These are phyloP conservation scores for Rallus limicola DNA, from an alignment of 2,113 vertebrate species.

Conservation along the genomic window DNA sequence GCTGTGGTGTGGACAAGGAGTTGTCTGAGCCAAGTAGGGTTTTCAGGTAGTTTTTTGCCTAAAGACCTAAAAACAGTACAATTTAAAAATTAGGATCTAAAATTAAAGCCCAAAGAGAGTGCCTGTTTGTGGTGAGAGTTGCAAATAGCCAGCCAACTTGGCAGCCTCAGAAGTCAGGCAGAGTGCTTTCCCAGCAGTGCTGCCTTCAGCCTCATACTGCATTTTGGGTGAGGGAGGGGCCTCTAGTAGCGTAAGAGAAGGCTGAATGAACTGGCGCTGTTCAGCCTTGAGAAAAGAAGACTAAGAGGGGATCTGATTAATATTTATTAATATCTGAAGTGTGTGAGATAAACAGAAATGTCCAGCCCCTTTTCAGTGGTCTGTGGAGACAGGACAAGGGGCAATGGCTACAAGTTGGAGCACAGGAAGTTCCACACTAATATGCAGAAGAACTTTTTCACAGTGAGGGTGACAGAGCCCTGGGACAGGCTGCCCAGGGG, in stretches of 20 bases:
- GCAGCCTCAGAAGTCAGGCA: background rate
- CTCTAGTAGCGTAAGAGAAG: background rate
- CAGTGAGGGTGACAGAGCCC: too few relatives aligned
- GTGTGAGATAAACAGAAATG: too few relatives aligned
- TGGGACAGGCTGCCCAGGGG: too few relatives aligned
- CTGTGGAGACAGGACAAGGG: too few relatives aligned
- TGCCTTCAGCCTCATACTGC: background rate
- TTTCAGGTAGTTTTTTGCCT: background rate
- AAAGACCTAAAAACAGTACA: background rate
- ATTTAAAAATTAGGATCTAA: background rate
- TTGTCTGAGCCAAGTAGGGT: background rate
- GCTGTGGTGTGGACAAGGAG: background rate
- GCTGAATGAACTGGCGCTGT: too few relatives aligned
- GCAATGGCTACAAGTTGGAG: too few relatives aligned
- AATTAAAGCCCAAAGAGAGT: background rate
- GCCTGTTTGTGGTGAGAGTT: background rate
- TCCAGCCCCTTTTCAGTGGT: too few relatives aligned
- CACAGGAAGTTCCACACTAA: too few relatives aligned
- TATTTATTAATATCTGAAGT: too few relatives aligned
- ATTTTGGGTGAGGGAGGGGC: background rate
- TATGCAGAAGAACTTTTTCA: too few relatives aligned
- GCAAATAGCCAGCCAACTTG: background rate
- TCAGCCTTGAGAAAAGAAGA: too few relatives aligned
- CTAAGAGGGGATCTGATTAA: too few relatives aligned
- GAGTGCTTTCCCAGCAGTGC: background rate